Evolutionary conservation across 2,113 vertebrate genomes (phyloP).

Genomic region (Malurus elegans): DNA sequence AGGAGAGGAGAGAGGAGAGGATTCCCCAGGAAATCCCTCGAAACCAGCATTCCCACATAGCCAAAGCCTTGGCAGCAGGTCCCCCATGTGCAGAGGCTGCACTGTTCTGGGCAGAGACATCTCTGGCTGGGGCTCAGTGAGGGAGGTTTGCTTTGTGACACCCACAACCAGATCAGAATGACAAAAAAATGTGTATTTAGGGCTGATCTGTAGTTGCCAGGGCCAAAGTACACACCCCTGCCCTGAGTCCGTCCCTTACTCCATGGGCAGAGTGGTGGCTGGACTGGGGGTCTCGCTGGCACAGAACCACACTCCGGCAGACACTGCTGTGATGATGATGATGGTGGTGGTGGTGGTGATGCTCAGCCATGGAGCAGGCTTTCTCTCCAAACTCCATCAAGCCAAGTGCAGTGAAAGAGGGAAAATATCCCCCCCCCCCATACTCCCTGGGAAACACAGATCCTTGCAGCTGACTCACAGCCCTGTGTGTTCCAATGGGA

Average conservation of each 20-base stretch:
- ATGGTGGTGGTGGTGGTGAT: background rate
- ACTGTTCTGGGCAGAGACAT: too few relatives aligned
- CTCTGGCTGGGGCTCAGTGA: too few relatives aligned
- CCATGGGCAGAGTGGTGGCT: rapidly evolving
- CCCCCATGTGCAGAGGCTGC: too few relatives aligned
- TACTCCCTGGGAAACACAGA: background rate
- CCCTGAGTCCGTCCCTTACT: too few relatives aligned
- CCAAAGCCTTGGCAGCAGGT: background rate
- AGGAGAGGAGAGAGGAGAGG: too few relatives aligned
- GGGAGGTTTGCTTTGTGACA: too few relatives aligned
- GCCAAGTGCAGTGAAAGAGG: background rate
- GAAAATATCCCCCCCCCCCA: background rate
- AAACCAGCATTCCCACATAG: background rate
- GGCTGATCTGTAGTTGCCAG: background rate
- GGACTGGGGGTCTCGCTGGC: too few relatives aligned
- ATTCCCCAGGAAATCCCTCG: background rate
- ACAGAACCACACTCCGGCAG: rapidly evolving
- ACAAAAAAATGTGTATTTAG: background rate
- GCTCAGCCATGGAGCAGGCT: background rate
- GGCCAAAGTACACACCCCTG: background rate
- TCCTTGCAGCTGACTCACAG: background rate
- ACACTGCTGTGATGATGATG: background rate
- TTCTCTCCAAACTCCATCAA: background rate
- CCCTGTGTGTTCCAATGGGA: background rate
- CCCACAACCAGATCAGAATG: too few relatives aligned